Percentiles rank a stretch among this genome's conserved stretches.
Evolutionary conservation across 2,888 invertebrate species (phyloP).

Genomic region (Hecatera dysodea): DNA sequence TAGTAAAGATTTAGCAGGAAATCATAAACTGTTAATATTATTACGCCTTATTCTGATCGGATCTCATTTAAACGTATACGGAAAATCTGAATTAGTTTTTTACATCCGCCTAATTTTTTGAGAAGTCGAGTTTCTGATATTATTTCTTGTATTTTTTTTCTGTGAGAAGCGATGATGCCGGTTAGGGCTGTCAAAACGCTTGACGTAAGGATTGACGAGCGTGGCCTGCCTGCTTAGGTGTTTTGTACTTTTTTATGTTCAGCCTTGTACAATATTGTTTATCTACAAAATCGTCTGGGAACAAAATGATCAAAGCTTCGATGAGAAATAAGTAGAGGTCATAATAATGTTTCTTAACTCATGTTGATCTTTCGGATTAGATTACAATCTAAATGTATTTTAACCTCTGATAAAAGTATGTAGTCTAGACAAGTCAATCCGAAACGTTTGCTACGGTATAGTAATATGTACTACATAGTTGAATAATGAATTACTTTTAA

Average conservation of each 20-base stretch:
- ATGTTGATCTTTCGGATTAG: conserved; percentile 29
- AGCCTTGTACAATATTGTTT: conserved; percentile 85
- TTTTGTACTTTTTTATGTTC: conserved; percentile 84
- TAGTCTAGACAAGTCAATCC: conserved; percentile 28
- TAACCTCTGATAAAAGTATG: conserved; percentile 16
- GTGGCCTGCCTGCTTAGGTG: conserved; percentile 76
- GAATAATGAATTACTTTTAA: not conserved
- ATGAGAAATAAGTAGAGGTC: conserved; percentile 61
- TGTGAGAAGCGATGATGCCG: conserved; percentile 85
- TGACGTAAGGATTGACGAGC: conserved; percentile 90
- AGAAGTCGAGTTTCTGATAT: conserved; percentile 67
- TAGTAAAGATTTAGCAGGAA: conserved; percentile 19
- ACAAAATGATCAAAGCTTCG: conserved; percentile 62
- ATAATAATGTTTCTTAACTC: conserved; percentile 42
- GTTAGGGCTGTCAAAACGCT: conserved; percentile 89
- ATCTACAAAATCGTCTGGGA: conserved; percentile 73
- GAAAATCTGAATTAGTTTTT: conserved; percentile 61
- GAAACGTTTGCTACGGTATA: not conserved
- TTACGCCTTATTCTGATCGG: conserved; percentile 40
- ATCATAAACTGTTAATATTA: conserved; percentile 36
- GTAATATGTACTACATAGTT: not conserved
- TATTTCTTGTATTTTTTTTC: conserved; percentile 79
- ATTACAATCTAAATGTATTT: conserved; percentile 42
- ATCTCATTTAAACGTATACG: conserved; percentile 50
- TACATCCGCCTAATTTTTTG: conserved; percentile 61